A percentile compares a stretch with the other conserved stretches of the same genome.
Conservation (phyloP, 2,888 invertebrate species). For the Folsomia candida region DNA sequence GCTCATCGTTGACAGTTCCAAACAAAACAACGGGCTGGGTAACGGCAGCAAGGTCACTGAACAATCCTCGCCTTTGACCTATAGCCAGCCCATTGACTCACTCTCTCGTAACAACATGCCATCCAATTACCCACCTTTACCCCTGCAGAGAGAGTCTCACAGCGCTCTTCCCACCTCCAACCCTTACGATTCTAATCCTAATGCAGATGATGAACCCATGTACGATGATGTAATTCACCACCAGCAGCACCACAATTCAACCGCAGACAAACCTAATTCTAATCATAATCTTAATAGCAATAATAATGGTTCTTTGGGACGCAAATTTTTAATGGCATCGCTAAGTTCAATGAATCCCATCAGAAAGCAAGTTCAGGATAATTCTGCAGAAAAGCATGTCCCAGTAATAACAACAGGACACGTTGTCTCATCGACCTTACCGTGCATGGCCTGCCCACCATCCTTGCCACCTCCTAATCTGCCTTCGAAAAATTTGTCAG, state of each 20-base stretch:
- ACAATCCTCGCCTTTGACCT: conserved; percentile 25
- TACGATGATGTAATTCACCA: conserved; percentile 49
- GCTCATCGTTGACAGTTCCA: conserved; percentile 40
- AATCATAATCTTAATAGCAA: background rate
- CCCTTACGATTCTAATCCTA: background rate
- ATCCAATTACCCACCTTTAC: background rate
- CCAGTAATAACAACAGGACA: background rate
- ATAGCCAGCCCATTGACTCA: conserved; percentile 39
- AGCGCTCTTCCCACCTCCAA: background rate
- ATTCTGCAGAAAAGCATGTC: background rate
- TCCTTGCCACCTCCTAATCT: conserved; percentile 41
- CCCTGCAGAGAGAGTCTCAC: background rate
- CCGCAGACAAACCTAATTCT: background rate
- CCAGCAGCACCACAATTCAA: background rate
- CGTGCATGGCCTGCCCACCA: conserved; percentile 38
- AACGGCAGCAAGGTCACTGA: background rate
- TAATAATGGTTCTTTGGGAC: conserved; percentile 13
- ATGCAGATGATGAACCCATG: conserved; percentile 32
- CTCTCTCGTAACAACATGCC: background rate
- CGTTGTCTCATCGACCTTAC: conserved; percentile 32
- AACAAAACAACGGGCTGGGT: conserved; percentile 5
- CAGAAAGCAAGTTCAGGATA: background rate
- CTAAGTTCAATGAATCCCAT: conserved; percentile 1
- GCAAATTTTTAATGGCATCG: conserved; percentile 16
- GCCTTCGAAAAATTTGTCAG: conserved; percentile 35